Evolutionary conservation across 2,888 invertebrate genomes (phyloP).

Genomic region (Phrixothrix hirtus): DNA sequence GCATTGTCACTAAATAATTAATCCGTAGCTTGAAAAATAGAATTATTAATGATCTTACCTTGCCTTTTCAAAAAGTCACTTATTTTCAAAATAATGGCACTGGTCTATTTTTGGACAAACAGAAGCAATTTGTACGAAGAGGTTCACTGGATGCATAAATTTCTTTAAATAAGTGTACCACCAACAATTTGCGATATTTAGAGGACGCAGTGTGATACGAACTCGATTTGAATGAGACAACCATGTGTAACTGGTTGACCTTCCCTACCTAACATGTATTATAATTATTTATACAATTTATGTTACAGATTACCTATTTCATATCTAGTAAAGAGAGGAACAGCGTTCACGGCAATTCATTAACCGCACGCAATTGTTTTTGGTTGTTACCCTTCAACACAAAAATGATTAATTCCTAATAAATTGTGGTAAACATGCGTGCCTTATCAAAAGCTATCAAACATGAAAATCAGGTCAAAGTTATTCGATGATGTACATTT

Average conservation of each 20-base stretch:
- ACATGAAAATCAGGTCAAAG: neutral
- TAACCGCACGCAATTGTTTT: too few relatives aligned
- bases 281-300: conserved; percentile 13
- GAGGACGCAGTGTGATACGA: conserved; percentile 13
- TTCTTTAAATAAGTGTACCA: neutral
- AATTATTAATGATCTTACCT: too few relatives aligned
- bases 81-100: too few relatives aligned
- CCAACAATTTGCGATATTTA: neutral
- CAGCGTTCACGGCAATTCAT: neutral
- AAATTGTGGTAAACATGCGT: neutral
- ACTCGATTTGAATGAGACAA: conserved; percentile 35
- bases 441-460: neutral
- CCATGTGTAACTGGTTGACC: conserved; percentile 43
- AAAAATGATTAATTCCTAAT: neutral
- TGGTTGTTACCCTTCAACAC: too few relatives aligned
- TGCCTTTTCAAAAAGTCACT: too few relatives aligned
- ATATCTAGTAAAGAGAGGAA: neutral
- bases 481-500: too few relatives aligned
- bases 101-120: too few relatives aligned
- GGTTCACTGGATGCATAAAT: neutral
- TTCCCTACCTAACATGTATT: conserved; percentile 35
- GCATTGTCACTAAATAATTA: too few relatives aligned
- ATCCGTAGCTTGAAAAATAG: too few relatives aligned
- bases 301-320: neutral
- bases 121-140: too few relatives aligned